Percentiles rank a stretch among this genome's conserved stretches.
Conservation (phyloP, 2,113 vertebrate species). For the Dicrurus megarhynchus region DNA sequence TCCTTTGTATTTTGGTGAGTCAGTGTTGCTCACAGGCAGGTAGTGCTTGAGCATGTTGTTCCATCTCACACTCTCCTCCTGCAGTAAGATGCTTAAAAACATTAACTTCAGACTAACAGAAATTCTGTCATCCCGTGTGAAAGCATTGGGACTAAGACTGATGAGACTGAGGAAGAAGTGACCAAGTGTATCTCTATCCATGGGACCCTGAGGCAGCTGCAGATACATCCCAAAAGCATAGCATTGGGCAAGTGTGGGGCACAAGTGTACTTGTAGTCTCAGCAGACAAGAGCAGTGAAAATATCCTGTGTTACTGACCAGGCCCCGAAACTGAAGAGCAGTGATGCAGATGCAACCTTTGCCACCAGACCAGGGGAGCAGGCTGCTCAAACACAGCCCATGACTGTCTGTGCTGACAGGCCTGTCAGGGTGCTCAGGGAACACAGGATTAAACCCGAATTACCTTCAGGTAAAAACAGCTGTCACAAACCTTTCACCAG, state of each 20-base stretch:
- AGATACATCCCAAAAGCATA: fast-evolving
- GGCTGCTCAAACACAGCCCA: neutral
- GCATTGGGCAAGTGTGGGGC: too few species aligned
- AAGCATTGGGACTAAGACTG: neutral
- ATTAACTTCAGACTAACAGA: neutral
- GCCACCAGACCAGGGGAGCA: too few species aligned
- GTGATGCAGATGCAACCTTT: neutral
- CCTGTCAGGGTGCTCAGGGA: neutral
- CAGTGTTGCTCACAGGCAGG: neutral
- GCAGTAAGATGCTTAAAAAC: neutral
- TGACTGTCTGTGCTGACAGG: neutral
- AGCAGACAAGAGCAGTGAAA: neutral
- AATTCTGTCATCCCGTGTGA: neutral
- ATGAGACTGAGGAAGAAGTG: neutral
- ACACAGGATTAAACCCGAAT: neutral
- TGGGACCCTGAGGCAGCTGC: neutral
- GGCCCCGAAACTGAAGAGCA: neutral
- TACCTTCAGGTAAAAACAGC: neutral
- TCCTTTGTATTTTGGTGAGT: neutral
- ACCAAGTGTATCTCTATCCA: neutral
- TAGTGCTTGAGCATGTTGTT: neutral
- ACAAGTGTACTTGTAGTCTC: neutral
- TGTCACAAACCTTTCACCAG: neutral
- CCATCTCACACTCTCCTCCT: neutral
- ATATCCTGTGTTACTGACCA: neutral